Base-by-base conservation (phyloP, 2,797 vertebrate species). In the Cottoperca gobio region DNA sequence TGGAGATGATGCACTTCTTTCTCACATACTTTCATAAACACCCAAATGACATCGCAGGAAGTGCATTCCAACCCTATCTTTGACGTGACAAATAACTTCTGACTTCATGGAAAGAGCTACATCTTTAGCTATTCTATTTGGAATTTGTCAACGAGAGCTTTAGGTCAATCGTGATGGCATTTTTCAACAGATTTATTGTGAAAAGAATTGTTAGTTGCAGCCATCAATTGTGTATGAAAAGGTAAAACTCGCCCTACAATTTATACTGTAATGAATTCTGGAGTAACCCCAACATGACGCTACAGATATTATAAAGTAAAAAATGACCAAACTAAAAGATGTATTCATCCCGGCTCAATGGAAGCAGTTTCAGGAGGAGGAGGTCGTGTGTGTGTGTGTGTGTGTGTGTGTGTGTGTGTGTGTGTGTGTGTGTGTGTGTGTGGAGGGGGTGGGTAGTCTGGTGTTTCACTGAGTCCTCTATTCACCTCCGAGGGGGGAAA, bases 401-500 rank as follows among this genome's bases (percentile, higher is more conserved):
- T n/a, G n/a, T n/a, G n/a, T n/a, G n/a, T n/a, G n/a, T n/a, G n/a
- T n/a, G n/a, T n/a, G 31, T 31, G 31, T 31, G 31, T 31, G 31
- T 6, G 31, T 31, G 3, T 17, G 50, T 12, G 43, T 46, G 33
- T n/a, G 46, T 33, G 58, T 31, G 67, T 48, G 59, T 46, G 40
- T 45, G 59, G 35, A 31, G 43, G n/a, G 79, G 71, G n/a, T 53
- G 74, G 74, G 68, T 53, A 8, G 68, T 70, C 65, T 75, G 79
- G 53, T 72, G 70, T 79, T 81, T 76, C 40, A 82, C 45, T 53
- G 65, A 84, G 74, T 78, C 72, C 73, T 89, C 89, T 89, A 91
- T 93, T 92, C 90, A 90, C 90, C 89, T 90, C 91, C 42, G 55
- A 75, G 78, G 73, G 81, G 71, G 70, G 54, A 10, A 37, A 37